phyloP scores from a whole-genome alignment of 2,888 invertebrate genomes.

The Stenchaetothrips biformis region DNA sequence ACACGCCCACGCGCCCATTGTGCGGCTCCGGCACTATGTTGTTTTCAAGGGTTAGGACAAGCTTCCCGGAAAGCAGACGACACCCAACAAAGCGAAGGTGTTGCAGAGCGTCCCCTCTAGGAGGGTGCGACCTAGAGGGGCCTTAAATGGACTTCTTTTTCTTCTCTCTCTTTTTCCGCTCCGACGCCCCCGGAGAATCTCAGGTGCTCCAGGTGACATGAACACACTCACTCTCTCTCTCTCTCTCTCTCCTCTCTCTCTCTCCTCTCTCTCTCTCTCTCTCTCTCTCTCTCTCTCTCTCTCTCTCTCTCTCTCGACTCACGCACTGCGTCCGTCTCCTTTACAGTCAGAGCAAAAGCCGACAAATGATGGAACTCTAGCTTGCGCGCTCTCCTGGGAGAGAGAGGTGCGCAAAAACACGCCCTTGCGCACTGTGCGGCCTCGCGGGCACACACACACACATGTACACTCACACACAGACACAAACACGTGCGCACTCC shows the following conservation, averaged over 20 bases:
- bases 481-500: not conserved
- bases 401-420: constrained; percentile 10
- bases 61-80: constrained; percentile 2
- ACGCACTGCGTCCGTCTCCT: not conserved
- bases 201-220: no score
- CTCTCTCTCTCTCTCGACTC: not conserved
- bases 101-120: no score
- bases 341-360: not conserved
- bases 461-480: not conserved
- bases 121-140: not conserved
- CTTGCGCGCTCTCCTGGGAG: not conserved
- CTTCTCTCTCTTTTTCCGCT: not conserved
- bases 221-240: no score
- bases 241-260: no score
- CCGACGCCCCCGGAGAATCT: not conserved
- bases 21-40: not conserved
- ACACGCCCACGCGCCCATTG: no score
- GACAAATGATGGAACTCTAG: not conserved
- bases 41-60: not conserved
- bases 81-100: not conserved
- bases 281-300: no score
- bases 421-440: not conserved
- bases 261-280: no score
- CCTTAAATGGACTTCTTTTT: not conserved
- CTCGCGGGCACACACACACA: not conserved